Evolutionary conservation across 2,113 vertebrate species (phyloP), one percentile per base, ranked within the genome.

Genomic region (Natator depressus): DNA sequence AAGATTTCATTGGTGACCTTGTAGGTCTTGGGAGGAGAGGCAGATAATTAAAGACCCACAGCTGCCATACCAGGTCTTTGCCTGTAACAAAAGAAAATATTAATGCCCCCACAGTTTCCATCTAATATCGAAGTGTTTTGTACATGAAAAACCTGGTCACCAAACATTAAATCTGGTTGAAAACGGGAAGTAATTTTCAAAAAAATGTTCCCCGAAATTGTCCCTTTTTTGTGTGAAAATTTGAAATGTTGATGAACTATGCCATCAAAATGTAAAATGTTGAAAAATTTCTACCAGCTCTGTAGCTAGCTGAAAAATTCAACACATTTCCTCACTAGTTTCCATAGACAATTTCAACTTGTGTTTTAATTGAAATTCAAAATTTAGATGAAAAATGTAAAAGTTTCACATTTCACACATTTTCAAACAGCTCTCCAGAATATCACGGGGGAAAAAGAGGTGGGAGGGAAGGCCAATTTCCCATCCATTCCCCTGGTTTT

Each of bases 41-140:
- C 80, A 95, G 90, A 89, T 85, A 95, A 96, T 92, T 93, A 85
- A 89, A 94, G 87, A 16, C 16, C n/a, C 94, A 78, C 38, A 91
- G 80, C 46, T 92, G 76, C 76, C 85, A 90, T 78, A 53, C 80
- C 88, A 89, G 49, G 17, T 83, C 59, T 92, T 82, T 87, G 90
- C 69, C 75, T 85, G 57, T 27, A 92, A 78, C 88, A 91, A 89
- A 92, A n/a, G 20, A 82, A 83, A 94, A 91, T 91, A 95, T 78
- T 57, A 49, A 69, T 42, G 35, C 80, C 35, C 35, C 76, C 59
- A 88, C 47, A 13, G 80, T 69, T 84, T 84, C 85, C 35, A 82
- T 53, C 93, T 92, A 55, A 85, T 92, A 90, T 91, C 53, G 82
- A 92, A 82, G 89, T 65, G 20, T n/a, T 93, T 69, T 92, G 69